Evolutionary conservation across 2,888 invertebrate species (phyloP).

Genomic region (Sinodicranocentrus sp.): DNA sequence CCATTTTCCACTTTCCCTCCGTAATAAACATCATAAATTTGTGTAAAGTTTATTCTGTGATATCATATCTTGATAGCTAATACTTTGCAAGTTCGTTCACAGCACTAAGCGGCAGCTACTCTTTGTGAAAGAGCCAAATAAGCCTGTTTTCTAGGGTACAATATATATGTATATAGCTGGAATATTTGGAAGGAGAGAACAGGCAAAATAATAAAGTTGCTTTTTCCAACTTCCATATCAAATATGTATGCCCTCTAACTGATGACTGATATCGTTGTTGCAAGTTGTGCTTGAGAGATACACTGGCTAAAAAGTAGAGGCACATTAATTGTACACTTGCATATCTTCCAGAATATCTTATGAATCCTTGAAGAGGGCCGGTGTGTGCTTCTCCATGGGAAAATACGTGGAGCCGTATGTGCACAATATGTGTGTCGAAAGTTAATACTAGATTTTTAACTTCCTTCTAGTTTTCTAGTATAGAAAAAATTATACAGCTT

Average conservation of each 20-base stretch:
- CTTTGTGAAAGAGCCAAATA: constrained; percentile 11
- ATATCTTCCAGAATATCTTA: constrained; percentile 59
- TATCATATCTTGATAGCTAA: constrained; percentile 65
- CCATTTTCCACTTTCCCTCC: constrained; percentile 59
- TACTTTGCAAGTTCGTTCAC: constrained; percentile 59
- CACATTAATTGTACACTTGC: constrained; percentile 49
- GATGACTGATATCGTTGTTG: constrained; percentile 56
- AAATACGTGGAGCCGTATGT: too few species aligned
- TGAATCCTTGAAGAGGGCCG: constrained; percentile 42
- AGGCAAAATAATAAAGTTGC: constrained; percentile 47
- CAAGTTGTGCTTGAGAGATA: constrained; percentile 38
- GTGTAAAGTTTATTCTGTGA: constrained; percentile 62
- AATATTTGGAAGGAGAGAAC: too few species aligned
- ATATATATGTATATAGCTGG: too few species aligned
- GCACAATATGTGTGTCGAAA: too few species aligned
- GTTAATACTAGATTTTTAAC: too few species aligned
- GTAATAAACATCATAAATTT: constrained; percentile 65
- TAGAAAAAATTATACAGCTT: too few species aligned
- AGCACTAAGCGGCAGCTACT: constrained; percentile 6
- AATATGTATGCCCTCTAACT: constrained; percentile 56
- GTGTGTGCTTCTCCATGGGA: too few species aligned
- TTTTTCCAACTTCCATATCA: constrained; percentile 49
- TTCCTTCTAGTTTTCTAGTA: too few species aligned
- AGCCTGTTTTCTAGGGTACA: not conserved
- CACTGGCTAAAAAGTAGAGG: constrained; percentile 35